A percentile compares a stretch with the other conserved stretches of the same genome.
Conservation (phyloP, 1,140 invertebrate genomes). For the Maniola jurtina region DNA sequence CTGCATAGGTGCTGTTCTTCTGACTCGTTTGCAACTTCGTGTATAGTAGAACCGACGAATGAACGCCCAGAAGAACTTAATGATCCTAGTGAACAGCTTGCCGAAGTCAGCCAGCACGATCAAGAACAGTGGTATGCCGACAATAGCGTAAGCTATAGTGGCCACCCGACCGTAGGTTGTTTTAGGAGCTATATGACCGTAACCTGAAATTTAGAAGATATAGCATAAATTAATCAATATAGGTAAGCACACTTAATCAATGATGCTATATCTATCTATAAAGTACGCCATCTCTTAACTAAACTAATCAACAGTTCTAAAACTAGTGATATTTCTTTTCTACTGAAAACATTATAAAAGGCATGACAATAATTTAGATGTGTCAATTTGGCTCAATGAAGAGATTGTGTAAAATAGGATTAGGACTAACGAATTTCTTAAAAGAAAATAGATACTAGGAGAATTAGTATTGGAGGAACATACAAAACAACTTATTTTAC, state of each 20-base stretch:
- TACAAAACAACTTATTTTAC: too few relatives aligned
- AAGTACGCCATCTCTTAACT: too few relatives aligned
- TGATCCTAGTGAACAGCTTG: constrained; percentile 93
- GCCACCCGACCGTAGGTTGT: constrained; percentile 90
- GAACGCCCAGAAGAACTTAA: constrained; percentile 96
- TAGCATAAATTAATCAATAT: neutral
- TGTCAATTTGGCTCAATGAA: too few relatives aligned
- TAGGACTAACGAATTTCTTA: too few relatives aligned
- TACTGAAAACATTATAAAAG: too few relatives aligned
- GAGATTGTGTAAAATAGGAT: too few relatives aligned
- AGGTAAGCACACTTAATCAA: neutral
- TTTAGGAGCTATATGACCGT: constrained; percentile 94
- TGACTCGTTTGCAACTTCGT: constrained; percentile 88
- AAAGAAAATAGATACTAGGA: too few relatives aligned
- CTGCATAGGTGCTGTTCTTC: constrained; percentile 86
- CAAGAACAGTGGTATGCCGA: constrained; percentile 96
- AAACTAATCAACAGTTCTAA: too few relatives aligned
- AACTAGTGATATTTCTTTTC: too few relatives aligned
- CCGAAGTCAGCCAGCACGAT: constrained; percentile 95
- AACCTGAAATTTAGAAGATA: constrained; percentile 83
- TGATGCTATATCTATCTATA: too few relatives aligned
- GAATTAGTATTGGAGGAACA: too few relatives aligned
- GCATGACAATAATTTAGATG: too few relatives aligned
- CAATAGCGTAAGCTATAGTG: constrained; percentile 95
- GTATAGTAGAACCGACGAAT: constrained; percentile 92